Base-by-base conservation (phyloP, 2,113 vertebrate genomes). In the Phoenicopterus ruber region DNA sequence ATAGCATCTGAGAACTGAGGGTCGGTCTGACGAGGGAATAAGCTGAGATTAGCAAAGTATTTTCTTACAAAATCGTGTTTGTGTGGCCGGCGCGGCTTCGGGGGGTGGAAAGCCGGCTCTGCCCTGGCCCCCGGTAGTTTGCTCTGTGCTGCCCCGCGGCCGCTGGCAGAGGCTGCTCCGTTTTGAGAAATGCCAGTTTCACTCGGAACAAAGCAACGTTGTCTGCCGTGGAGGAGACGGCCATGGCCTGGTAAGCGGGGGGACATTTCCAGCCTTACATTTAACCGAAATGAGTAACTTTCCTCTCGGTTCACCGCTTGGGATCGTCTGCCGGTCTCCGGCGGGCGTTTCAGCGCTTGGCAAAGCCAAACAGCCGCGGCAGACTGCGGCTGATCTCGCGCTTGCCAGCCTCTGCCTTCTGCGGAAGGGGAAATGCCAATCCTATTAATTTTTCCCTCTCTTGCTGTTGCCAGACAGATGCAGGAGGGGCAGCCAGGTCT, bases 251-350 rank as follows among this genome's bases (percentile, higher is more conserved):
- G n/a, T n/a, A n/a, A n/a, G n/a, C n/a, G n/a, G n/a, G 2, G 13
- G 46, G 66, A 28, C 4, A 0, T 7, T 32, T 26, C 47, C 29
- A 78, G n/a, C 1, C 1, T n/a, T 44, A 4, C 1, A 0, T 54
- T 32, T 9, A 44, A 21, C 38, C 9, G 13, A 36, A 42, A 32
- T 10, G 7, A 10, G 24, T 14, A 9, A 19, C 15, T 78, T 86
- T 26, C 49, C 36, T 11, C 55, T 55, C 1, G 3, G 14, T 38
- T 73, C 17, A 13, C 67, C 7, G 1, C n/a, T 62, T 3, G 59
- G n/a, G 5, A 62, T 36, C 2, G 1, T 10, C 46, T 17, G 17
- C 21, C 1, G 1, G 17, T 3, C 42, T 69, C 74, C 32, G 5
- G 44, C 3, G 3, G 12, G 9, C 1, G 7, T 66, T 80, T 58